Evolutionary conservation across 1,140 invertebrate genomes (phyloP).

Genomic region (Lordiphosa clarofinis): DNA sequence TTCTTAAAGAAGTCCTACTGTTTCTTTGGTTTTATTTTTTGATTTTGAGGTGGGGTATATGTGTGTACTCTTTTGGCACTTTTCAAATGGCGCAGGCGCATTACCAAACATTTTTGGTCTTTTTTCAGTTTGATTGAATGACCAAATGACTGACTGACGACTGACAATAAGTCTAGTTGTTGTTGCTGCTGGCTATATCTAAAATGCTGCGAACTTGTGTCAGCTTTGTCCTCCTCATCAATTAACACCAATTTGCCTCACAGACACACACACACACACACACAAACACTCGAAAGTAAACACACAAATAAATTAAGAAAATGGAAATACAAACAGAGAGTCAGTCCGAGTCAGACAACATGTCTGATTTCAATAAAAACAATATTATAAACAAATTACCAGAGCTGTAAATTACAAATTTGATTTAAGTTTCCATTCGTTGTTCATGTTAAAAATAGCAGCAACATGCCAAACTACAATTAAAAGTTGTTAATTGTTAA

Average conservation of each 20-base stretch:
- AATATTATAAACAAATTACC: slow-evolving; percentile 51
- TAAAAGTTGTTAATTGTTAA: slow-evolving; percentile 13
- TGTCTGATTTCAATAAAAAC: slow-evolving; percentile 15
- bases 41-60: slow-evolving; percentile 1
- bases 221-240: slow-evolving; percentile 45
- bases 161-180: slow-evolving; percentile 53
- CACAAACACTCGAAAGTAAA: slow-evolving; percentile 1
- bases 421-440: slow-evolving; percentile 4
- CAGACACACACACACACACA: slow-evolving; percentile 8
- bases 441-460: slow-evolving; percentile 20
- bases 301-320: slow-evolving; percentile 40
- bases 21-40: slow-evolving; percentile 4
- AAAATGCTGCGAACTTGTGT: slow-evolving; percentile 17
- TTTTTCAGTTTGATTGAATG: slow-evolving; percentile 41
- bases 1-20: slow-evolving; percentile 9
- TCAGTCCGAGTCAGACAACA: slow-evolving; percentile 19
- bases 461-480: slow-evolving; percentile 22
- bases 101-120: slow-evolving; percentile 26
- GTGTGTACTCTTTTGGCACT: slow-evolving; percentile 6
- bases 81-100: slow-evolving; percentile 50
- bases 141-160: slow-evolving; percentile 40
- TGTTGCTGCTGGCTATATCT: slow-evolving; percentile 9
- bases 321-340: slow-evolving; percentile 15
- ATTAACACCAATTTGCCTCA: slow-evolving; percentile 57
- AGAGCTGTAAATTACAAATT: slow-evolving; percentile 29